Base-by-base conservation (phyloP, 1,140 invertebrate species). In the Aphaenogaster floridana region DNA sequence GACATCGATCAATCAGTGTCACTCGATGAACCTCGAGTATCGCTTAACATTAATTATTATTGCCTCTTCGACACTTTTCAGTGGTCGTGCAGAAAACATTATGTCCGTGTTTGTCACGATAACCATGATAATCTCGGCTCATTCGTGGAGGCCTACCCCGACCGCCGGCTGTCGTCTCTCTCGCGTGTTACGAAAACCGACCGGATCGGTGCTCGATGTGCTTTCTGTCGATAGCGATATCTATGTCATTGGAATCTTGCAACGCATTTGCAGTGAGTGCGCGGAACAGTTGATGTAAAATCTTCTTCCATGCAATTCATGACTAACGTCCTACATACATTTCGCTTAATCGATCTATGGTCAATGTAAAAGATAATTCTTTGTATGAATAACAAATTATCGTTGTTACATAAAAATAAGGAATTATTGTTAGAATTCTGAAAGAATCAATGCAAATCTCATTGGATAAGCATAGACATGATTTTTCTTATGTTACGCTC, bases 1-100 rank as follows among this genome's bases (percentile, higher is more conserved):
- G 95, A 95, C 95, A 95, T 95, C 95, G 92, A 95, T 95, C 95
- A 94, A 93, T 95, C 94, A 94, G 92, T 95, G 94, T 95, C 95
- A 93, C 89, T 92, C 86, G 91, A 92, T 93, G 93, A 93, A 93
- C 92, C 81, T 74, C 89, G 79, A 39, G 84, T 94, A 95, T 95
- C 95, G 91, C 88, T 89, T 86, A 94, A 94, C 94, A 95, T 95
- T 95, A 95, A 95, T 95, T 95, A 95, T 95, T 95, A 95, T 95
- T 95, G 95, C 94, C 92, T 94, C 91, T 92, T 94, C 92, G 94
- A 95, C 94, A 95, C 94, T 95, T 93, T 93, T 93, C 89, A 86
- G 81, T 72, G 79, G 36, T 80, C 76, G 69, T 90, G 89, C 86
- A 81, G 85, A 92, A 91, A 92, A 93, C 90, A 93, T 92, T 93